Evolutionary conservation across 1,140 invertebrate species (phyloP).

Genomic region (Drosophila ambigua): DNA sequence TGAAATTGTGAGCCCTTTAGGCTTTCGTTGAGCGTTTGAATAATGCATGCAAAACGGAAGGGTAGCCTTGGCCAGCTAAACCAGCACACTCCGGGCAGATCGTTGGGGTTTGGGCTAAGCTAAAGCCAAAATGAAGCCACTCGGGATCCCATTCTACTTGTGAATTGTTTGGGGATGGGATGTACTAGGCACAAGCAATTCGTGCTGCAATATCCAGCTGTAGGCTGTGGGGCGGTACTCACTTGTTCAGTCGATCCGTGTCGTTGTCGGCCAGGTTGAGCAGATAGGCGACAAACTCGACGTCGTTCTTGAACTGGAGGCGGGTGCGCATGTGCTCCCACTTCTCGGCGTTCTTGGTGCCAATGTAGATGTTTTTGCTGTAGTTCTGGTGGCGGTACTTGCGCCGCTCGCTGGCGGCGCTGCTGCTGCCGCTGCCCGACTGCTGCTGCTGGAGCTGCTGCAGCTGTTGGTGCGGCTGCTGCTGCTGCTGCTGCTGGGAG

Average conservation of each 20-base stretch:
- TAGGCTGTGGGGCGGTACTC: constrained; percentile 44
- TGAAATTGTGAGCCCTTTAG: too few species aligned
- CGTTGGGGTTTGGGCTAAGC: too few species aligned
- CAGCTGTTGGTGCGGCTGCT: constrained; percentile 37
- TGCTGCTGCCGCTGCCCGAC: constrained; percentile 47
- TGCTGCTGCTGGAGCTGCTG: constrained; percentile 35
- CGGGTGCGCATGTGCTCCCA: constrained; percentile 84
- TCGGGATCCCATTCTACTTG: too few species aligned
- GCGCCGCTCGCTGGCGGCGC: constrained; percentile 67
- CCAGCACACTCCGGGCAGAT: too few species aligned
- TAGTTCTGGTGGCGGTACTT: constrained; percentile 83
- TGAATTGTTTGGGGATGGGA: too few species aligned
- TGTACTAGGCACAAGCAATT: too few species aligned
- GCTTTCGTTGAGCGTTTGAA: too few species aligned
- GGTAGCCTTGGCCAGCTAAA: too few species aligned
- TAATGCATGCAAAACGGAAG: too few species aligned
- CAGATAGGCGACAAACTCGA: constrained; percentile 84
- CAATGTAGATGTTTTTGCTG: constrained; percentile 84
- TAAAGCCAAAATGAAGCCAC: too few species aligned
- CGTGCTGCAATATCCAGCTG: neutral
- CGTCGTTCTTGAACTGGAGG: constrained; percentile 83
- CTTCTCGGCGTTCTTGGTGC: constrained; percentile 84
- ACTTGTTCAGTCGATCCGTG: constrained; percentile 81
- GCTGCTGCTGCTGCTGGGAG: constrained; percentile 22
- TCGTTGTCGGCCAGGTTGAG: constrained; percentile 84